Evolutionary conservation across 1,140 invertebrate species (phyloP).

Genomic region (Fopius arisanus): DNA sequence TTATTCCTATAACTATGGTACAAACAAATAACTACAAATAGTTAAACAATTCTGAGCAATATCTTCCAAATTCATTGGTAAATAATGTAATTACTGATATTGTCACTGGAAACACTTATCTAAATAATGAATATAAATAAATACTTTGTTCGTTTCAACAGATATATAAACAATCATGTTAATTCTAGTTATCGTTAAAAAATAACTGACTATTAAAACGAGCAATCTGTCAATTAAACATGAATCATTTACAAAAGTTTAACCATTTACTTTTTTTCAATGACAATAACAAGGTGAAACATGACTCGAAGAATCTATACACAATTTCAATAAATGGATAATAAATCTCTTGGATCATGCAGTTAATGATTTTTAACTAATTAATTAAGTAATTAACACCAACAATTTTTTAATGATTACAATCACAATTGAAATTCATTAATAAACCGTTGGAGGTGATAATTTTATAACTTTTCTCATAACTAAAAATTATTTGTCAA

Average conservation of each 20-base stretch:
- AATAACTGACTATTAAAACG: not conserved
- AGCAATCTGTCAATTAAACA: not conserved
- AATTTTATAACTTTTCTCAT: not conserved
- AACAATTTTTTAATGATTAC: too few species aligned
- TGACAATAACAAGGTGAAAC: not conserved
- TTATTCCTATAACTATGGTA: not conserved
- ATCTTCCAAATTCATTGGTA: conserved; percentile 55
- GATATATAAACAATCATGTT: conserved; percentile 55
- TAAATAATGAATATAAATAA: conserved; percentile 34
- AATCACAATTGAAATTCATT: too few species aligned
- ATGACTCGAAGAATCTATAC: not conserved
- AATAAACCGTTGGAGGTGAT: too few species aligned
- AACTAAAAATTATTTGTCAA: not conserved
- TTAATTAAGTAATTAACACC: not conserved
- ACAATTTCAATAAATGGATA: not conserved
- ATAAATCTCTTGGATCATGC: not conserved
- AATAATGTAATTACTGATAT: conserved; percentile 50
- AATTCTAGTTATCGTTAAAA: conserved; percentile 44
- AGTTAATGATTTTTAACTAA: not conserved
- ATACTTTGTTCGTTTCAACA: conserved; percentile 40
- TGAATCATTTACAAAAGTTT: not conserved
- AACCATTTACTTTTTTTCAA: not conserved
- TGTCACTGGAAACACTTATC: conserved; percentile 47
- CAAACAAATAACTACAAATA: conserved; percentile 43
- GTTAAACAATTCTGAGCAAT: conserved; percentile 63